These are phyloP conservation scores for Corythornis vintsioides DNA, from an alignment of 2,113 vertebrate genomes.

Conservation along the genomic window DNA sequence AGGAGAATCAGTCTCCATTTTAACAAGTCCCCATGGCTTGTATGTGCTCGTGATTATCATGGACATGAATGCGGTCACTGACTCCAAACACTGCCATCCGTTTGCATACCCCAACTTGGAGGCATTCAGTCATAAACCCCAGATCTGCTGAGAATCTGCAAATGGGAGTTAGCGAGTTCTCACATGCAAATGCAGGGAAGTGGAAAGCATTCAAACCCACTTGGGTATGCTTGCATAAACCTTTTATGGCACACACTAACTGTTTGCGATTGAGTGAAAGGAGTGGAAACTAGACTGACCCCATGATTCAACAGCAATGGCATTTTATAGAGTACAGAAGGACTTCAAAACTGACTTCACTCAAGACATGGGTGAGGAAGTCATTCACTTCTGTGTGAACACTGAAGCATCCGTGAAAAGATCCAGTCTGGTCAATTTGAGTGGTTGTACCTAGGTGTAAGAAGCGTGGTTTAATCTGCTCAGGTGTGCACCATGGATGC, in stretches of 20 bases:
- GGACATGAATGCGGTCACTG: slow-evolving; percentile 41
- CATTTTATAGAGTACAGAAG: slow-evolving; percentile 1
- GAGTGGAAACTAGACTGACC: slow-evolving; percentile 41
- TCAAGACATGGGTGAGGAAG: neutral
- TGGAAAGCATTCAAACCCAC: slow-evolving; percentile 73
- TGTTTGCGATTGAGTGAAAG: slow-evolving; percentile 68
- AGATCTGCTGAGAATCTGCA: slow-evolving; percentile 39
- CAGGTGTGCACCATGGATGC: neutral
- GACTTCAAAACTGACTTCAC: neutral
- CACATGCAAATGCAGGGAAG: slow-evolving; percentile 69
- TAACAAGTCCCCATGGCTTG: slow-evolving; percentile 7
- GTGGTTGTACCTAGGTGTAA: neutral
- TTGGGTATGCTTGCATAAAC: slow-evolving; percentile 66
- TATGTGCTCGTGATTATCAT: neutral
- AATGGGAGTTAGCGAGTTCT: slow-evolving; percentile 52
- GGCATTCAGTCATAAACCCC: slow-evolving; percentile 49
- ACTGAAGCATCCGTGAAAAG: neutral
- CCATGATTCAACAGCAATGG: slow-evolving; percentile 12
- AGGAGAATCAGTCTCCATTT: slow-evolving; percentile 30
- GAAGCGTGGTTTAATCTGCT: neutral
- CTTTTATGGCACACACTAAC: slow-evolving; percentile 60
- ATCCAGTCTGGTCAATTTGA: neutral
- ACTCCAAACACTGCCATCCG: neutral
- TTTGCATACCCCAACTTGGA: neutral
- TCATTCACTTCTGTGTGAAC: neutral